Evolutionary conservation across 1,140 invertebrate genomes (phyloP).

Genomic region (Apolygus lucorum): DNA sequence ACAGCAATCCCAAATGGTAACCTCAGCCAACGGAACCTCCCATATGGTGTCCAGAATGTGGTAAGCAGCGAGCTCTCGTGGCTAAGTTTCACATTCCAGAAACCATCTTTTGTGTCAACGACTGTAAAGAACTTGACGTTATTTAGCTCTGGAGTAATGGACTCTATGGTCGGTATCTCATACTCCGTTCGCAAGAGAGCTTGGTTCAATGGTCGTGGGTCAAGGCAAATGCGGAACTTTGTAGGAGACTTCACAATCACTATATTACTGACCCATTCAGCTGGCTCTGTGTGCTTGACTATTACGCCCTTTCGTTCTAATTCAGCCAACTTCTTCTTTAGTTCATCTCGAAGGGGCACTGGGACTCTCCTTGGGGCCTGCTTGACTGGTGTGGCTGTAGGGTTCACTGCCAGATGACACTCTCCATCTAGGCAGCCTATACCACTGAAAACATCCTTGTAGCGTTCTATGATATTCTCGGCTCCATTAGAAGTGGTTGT

Average conservation of each 20-base stretch:
- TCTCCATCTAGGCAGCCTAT: constrained; percentile 10
- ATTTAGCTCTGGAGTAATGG: constrained; percentile 24
- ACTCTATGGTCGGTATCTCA: constrained; percentile 19
- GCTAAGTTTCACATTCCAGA: constrained; percentile 28
- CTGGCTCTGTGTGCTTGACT: constrained; percentile 30
- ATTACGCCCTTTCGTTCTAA: constrained; percentile 31
- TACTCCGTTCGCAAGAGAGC: background rate
- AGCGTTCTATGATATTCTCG: background rate
- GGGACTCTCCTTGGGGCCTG: constrained; percentile 31
- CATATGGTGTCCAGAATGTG: constrained; percentile 42
- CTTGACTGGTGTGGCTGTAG: constrained; percentile 20
- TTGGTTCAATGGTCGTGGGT: constrained; percentile 34
- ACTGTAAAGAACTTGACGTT: constrained; percentile 24
- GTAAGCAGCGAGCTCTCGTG: constrained; percentile 25
- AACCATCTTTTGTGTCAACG: constrained; percentile 30
- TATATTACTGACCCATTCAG: constrained; percentile 32
- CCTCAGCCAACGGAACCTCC: constrained; percentile 38
- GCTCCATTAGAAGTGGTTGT: background rate
- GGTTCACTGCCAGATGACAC: background rate
- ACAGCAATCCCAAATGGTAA: constrained; percentile 41
- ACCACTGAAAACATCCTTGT: constrained; percentile 19
- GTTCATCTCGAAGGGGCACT: constrained; percentile 25
- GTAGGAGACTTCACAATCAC: constrained; percentile 12
- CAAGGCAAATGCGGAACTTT: constrained; percentile 6
- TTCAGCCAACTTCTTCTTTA: constrained; percentile 28